Evolutionary conservation across 1,140 invertebrate species (phyloP), one percentile per base, ranked within the genome.

Genomic region (Pseudachorutes palmiensis): DNA sequence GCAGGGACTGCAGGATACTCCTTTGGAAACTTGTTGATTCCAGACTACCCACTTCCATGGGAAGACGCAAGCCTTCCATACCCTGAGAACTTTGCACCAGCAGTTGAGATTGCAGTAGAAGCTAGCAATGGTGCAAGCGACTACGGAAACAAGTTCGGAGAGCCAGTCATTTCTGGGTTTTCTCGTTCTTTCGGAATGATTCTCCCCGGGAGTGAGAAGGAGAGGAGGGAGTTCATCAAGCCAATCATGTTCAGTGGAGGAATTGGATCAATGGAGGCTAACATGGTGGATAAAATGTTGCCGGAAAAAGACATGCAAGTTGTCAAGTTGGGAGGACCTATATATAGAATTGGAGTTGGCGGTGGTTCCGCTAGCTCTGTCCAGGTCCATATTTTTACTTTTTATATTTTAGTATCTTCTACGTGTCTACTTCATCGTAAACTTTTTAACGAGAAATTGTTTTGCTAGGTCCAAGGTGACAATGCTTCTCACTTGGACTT

Each of bases 241-340:
- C 95, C 96, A 0, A 98, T 99, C 65, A 97, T 99, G 95, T 98
- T 98, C 73, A 96, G 91, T 76, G 95, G 91, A 64, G 96, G 96
- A 45, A 85, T 98, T 68, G 95, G 96, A 3, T 88, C 87, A 14
- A 88, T 98, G 81, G 88, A 93, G 74, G 84, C 84, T n/a, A 77
- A 79, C 59, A 87, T 91, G 85, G 84, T 88, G 14, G 79, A 85
- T 24, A 96, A 96, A 81, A 76, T 85, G 16, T 75, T 79, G 59
- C 85, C 91, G 3, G 77, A 85, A 75, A 82, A 83, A 80, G 89
- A 89, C 83, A 91, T 92, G 84, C 80, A 89, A 75, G 85, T 98
- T 49, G 88, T 94, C 0, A 98, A 98, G 82, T 85, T 98, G 48
- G 96, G 96, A 32, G 96, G 96, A 0, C 95, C 95, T 0, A 92